phyloP scores from a whole-genome alignment of 2,888 invertebrate genomes.

The Drosophila prolongata region DNA sequence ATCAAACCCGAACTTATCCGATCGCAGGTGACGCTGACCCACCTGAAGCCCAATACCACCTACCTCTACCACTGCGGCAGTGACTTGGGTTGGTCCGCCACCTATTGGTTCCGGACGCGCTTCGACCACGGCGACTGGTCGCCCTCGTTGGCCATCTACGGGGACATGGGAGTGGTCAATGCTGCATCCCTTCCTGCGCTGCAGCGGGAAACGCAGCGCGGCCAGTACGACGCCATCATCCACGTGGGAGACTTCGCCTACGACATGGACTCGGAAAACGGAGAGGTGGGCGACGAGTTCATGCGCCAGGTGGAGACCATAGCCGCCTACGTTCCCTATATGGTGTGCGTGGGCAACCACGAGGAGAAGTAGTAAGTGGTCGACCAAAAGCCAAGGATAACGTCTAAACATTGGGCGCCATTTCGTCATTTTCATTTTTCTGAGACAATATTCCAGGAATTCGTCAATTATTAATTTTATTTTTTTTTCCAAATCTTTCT shows the following conservation, averaged over 20 bases:
- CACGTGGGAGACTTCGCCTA: conserved; percentile 98
- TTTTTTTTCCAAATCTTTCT: too few relatives aligned
- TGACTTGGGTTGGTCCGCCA: conserved; percentile 91
- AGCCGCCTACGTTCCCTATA: conserved; percentile 95
- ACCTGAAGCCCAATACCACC: conserved; percentile 87
- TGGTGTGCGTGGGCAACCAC: conserved; percentile 97
- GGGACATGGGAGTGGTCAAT: conserved; percentile 97
- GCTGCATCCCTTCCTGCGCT: conserved; percentile 92
- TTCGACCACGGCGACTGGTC: conserved; percentile 89
- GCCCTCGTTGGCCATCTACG: conserved; percentile 93
- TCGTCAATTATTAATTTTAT: too few relatives aligned
- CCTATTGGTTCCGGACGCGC: conserved; percentile 91
- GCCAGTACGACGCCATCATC: conserved; percentile 92
- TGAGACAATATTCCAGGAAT: too few relatives aligned
- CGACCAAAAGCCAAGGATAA: neutral
- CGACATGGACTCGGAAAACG: conserved; percentile 94
- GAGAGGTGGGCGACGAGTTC: conserved; percentile 94
- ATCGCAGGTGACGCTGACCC: conserved; percentile 84
- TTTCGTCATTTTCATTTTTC: too few relatives aligned
- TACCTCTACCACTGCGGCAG: conserved; percentile 94
- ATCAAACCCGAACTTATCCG: neutral
- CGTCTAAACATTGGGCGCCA: too few relatives aligned
- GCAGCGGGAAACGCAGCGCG: conserved; percentile 92
- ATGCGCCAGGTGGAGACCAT: conserved; percentile 96
- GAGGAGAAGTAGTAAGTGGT: conserved; percentile 91